Evolutionary conservation across 2,797 vertebrate genomes (phyloP).

Genomic region (Crocodylus rhombifer): DNA sequence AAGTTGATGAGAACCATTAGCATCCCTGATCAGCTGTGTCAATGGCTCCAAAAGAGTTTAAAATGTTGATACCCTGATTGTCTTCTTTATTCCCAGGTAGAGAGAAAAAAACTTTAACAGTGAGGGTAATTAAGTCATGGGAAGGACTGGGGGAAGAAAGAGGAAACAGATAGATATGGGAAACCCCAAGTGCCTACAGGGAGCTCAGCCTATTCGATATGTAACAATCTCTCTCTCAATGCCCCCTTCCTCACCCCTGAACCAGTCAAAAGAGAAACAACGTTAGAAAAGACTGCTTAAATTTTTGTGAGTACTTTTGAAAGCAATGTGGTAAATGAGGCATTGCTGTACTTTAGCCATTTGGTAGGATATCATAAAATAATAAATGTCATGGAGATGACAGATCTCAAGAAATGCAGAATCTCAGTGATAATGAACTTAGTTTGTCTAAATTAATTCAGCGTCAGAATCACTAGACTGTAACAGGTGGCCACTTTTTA

Average conservation of each 20-base stretch:
- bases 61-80: not conserved
- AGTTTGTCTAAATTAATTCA: slow-evolving; percentile 44
- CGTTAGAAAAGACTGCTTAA: not conserved
- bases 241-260: not conserved
- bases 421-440: not conserved
- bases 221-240: not conserved
- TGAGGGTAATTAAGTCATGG: not conserved
- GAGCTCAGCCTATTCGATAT: not conserved
- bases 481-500: slow-evolving; percentile 65
- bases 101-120: not conserved
- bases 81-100: not conserved
- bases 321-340: slow-evolving; percentile 41
- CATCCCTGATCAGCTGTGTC: not conserved
- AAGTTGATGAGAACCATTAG: not conserved
- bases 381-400: slow-evolving; percentile 26
- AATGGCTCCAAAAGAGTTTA: not conserved
- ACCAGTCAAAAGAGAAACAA: not conserved
- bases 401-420: not conserved
- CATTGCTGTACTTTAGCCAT: not conserved
- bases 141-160: not conserved
- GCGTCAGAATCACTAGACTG: not conserved
- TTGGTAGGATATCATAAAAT: slow-evolving; percentile 5
- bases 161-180: not conserved
- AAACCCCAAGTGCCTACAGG: not conserved
- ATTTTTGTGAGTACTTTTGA: not conserved